Percentiles rank a stretch among this genome's conserved stretches.
Conservation (phyloP, 2,888 invertebrate species). For the Parochlus steinenii region DNA sequence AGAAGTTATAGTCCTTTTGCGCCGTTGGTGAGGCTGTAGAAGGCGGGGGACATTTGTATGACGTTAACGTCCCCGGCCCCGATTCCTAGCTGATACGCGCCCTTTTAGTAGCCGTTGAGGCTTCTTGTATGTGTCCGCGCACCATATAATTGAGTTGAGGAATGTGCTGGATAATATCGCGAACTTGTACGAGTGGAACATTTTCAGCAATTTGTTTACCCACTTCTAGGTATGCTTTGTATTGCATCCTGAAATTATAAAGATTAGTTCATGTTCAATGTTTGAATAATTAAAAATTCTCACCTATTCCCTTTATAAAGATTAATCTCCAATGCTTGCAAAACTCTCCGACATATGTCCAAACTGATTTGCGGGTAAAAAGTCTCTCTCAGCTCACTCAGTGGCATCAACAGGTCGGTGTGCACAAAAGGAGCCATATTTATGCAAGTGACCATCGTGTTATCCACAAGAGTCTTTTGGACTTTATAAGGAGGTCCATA, state of each 20-base stretch:
- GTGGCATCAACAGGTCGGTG: conserved; percentile 64
- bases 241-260: conserved; percentile 41
- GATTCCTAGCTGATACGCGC: conserved; percentile 32
- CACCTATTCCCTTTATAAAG: conserved; percentile 72
- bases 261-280: conserved; percentile 3
- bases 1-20: conserved; percentile 5
- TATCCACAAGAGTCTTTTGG: conserved; percentile 64
- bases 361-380: conserved; percentile 65
- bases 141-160: conserved; percentile 78
- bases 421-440: conserved; percentile 74
- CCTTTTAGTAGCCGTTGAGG: conserved; percentile 27
- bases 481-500: conserved; percentile 64
- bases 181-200: conserved; percentile 63
- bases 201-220: conserved; percentile 59
- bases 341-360: conserved; percentile 58
- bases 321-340: conserved; percentile 63
- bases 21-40: conserved; percentile 5
- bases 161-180: conserved; percentile 71
- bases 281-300: conserved; percentile 25
- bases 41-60: conserved; percentile 23
- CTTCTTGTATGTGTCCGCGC: conserved; percentile 24
- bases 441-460: conserved; percentile 68
- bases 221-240: conserved; percentile 56
- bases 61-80: conserved; percentile 33
- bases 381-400: conserved; percentile 62